Conservation (phyloP, 2,797 vertebrate genomes). For the Manis pentadactyla region DNA sequence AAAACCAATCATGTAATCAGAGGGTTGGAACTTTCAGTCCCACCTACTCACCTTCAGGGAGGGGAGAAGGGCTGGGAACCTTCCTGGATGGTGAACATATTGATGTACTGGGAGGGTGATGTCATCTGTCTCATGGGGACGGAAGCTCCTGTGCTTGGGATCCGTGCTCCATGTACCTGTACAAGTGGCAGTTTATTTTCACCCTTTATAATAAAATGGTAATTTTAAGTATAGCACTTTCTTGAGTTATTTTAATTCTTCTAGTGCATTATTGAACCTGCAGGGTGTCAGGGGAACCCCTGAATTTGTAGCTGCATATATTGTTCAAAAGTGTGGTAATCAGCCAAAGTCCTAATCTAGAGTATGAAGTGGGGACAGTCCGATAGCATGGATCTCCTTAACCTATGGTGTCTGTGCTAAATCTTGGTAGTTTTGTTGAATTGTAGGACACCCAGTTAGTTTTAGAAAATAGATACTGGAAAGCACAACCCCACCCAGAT, state of each 20-base stretch:
- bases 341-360: background rate
- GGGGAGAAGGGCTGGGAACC: background rate
- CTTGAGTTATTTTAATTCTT: background rate
- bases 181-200: background rate
- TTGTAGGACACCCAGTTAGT: background rate
- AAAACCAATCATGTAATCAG: background rate
- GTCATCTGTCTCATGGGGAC: background rate
- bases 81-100: background rate
- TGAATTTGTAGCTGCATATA: background rate
- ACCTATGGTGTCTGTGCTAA: background rate
- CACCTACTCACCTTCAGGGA: background rate
- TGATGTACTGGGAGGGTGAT: background rate
- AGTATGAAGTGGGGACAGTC: background rate
- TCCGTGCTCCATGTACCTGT: background rate
- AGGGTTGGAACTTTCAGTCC: background rate
- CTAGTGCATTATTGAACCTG: background rate
- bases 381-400: background rate
- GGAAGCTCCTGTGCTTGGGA: background rate
- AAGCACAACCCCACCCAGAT: background rate
- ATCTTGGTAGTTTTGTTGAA: background rate
- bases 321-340: background rate
- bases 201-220: background rate
- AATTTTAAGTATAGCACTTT: background rate
- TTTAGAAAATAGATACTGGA: background rate
- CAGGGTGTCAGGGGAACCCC: background rate